Percentiles rank a stretch among this genome's conserved stretches.
phyloP scores from a whole-genome alignment of 2,797 vertebrate species.

The Myotis pilosus region DNA sequence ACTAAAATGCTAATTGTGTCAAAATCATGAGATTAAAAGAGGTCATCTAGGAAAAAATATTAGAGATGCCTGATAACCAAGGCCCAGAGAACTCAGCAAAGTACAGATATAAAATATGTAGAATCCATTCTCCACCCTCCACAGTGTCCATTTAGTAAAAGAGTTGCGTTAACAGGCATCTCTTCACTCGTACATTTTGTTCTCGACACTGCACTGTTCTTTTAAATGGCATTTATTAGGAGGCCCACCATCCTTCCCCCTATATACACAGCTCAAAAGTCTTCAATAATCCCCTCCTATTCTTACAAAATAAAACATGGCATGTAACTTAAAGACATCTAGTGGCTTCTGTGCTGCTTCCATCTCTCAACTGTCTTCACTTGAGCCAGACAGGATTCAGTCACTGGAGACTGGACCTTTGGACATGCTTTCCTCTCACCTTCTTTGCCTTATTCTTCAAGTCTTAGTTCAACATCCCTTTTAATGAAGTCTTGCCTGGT shows the following conservation, averaged over 20 bases:
- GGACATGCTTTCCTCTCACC: background rate
- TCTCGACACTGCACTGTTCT: constrained; percentile 37
- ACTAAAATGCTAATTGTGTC: background rate
- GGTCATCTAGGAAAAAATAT: background rate
- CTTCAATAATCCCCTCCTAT: background rate
- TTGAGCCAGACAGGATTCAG: background rate
- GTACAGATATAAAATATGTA: background rate
- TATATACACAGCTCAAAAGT: constrained; percentile 25
- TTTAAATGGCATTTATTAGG: constrained; percentile 60
- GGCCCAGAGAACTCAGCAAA: background rate
- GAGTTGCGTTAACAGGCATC: background rate
- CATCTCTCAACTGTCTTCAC: background rate
- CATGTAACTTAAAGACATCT: background rate
- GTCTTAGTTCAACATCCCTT: background rate
- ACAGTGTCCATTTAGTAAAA: background rate
- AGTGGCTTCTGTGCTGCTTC: background rate
- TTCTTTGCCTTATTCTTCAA: background rate
- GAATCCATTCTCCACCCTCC: background rate
- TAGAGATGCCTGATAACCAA: background rate
- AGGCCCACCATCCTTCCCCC: background rate
- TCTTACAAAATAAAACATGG: background rate
- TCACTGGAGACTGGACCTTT: background rate
- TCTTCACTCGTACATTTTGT: background rate
- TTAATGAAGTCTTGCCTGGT: background rate
- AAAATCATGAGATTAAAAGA: background rate